Percentiles rank a stretch among this genome's conserved stretches.
Evolutionary conservation across 37 sponge, comb jelly and placozoan genomes (phyloP).

Genomic region (Lycopodina hypogea): DNA sequence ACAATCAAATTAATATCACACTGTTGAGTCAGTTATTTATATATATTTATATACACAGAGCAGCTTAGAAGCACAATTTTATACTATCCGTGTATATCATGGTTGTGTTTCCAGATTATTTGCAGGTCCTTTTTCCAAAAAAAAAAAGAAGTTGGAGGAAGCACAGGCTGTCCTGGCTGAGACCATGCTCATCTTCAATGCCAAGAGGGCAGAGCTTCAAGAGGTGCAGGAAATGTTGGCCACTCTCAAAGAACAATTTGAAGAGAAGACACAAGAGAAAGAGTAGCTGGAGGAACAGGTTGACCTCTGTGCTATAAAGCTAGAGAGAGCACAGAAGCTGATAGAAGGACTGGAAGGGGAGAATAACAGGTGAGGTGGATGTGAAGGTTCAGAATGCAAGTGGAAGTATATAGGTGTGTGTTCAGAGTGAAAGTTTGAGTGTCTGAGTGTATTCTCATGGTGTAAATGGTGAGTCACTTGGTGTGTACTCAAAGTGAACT

Average conservation of each 20-base stretch:
- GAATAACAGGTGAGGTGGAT: conserved; percentile 72
- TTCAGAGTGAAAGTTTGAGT: too few relatives aligned
- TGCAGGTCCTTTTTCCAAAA: too few relatives aligned
- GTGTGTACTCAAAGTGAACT: too few relatives aligned
- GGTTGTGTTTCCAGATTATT: too few relatives aligned
- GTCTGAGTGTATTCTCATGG: too few relatives aligned
- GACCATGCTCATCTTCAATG: conserved; percentile 83
- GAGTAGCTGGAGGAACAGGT: conserved; percentile 90
- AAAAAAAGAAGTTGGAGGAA: conserved; percentile 82
- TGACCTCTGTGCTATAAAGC: conserved; percentile 93
- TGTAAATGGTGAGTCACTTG: too few relatives aligned
- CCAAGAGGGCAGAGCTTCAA: conserved; percentile 92
- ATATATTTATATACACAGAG: too few relatives aligned
- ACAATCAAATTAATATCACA: too few relatives aligned
- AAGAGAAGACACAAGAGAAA: conserved; percentile 91
- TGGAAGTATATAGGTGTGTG: not conserved
- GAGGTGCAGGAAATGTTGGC: conserved; percentile 94
- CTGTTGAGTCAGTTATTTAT: too few relatives aligned
- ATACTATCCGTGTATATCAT: too few relatives aligned
- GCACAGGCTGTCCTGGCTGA: conserved; percentile 81
- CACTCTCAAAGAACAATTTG: conserved; percentile 76
- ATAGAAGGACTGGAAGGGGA: conserved; percentile 98
- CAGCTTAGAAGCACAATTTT: too few relatives aligned
- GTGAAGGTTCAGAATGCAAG: too few relatives aligned
- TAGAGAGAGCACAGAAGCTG: conserved; percentile 96